Conservation (phyloP, 2,888 invertebrate species). For the Hyppa rectilinea region DNA sequence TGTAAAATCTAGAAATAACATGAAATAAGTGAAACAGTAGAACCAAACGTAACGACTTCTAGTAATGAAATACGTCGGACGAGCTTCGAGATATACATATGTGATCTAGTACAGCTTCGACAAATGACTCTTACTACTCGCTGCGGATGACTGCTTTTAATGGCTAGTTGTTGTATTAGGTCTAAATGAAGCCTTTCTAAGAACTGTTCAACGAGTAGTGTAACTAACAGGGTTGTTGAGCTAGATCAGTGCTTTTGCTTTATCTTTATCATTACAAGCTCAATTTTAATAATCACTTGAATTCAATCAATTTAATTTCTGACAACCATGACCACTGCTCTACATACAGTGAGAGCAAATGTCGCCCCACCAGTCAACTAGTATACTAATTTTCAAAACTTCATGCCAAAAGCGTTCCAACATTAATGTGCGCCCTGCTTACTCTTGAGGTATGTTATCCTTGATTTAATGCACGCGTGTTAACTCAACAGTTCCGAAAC, state of each 20-base stretch:
- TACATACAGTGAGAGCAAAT: not conserved
- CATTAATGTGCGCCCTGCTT: not conserved
- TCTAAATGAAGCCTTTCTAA: conserved; percentile 16
- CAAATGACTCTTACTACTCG: conserved; percentile 1
- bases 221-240: not conserved
- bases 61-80: not conserved
- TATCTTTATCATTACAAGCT: not conserved
- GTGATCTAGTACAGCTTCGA: conserved; percentile 21
- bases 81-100: not conserved
- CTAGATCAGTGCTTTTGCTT: not conserved
- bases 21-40: not conserved
- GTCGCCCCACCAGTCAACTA: not conserved
- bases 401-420: not conserved
- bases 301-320: not conserved
- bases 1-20: not conserved
- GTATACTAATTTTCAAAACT: not conserved
- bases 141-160: conserved; percentile 14
- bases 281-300: not conserved
- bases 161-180: conserved; percentile 12
- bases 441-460: not conserved
- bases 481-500: conserved; percentile 35
- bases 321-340: not conserved
- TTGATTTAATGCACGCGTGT: conserved; percentile 21
- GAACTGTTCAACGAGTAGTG: not conserved
- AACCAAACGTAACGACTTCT: not conserved